Evolutionary conservation across 2,113 vertebrate genomes (phyloP).

Genomic region (Rostratula benghalensis): DNA sequence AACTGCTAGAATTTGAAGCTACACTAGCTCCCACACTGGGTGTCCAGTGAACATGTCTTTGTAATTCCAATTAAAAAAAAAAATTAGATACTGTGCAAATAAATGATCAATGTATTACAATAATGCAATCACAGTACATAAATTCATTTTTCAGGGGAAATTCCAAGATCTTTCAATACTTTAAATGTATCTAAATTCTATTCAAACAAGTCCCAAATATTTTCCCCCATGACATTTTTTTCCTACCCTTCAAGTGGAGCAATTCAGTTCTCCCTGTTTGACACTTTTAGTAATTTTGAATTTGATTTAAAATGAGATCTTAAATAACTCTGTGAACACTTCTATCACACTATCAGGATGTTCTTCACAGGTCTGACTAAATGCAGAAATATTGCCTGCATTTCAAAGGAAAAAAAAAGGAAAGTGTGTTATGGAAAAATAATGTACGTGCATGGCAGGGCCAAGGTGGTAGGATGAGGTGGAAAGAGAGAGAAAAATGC

Average conservation of each 20-base stretch:
- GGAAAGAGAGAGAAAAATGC: background rate
- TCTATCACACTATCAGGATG: background rate
- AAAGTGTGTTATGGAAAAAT: background rate
- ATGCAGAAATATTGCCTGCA: background rate
- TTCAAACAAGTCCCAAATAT: background rate
- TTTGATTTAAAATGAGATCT: background rate
- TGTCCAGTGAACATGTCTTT: background rate
- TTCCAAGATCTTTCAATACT: background rate
- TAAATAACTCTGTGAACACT: background rate
- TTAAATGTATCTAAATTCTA: background rate
- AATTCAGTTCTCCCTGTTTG: background rate
- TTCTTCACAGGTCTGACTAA: slow-evolving; percentile 12
- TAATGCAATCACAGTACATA: background rate
- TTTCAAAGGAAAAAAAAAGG: background rate
- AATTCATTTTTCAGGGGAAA: background rate
- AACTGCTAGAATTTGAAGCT: background rate
- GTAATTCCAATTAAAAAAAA: background rate
- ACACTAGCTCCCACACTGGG: background rate
- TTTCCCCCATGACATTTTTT: background rate
- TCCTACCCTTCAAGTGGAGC: background rate
- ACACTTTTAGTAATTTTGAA: background rate
- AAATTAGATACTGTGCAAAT: background rate
- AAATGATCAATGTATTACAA: background rate
- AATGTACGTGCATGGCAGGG: background rate
- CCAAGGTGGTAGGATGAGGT: background rate